Evolutionary conservation across 2,888 invertebrate genomes (phyloP), one percentile per base, ranked within the genome.

Genomic region (Tineola bisselliella): DNA sequence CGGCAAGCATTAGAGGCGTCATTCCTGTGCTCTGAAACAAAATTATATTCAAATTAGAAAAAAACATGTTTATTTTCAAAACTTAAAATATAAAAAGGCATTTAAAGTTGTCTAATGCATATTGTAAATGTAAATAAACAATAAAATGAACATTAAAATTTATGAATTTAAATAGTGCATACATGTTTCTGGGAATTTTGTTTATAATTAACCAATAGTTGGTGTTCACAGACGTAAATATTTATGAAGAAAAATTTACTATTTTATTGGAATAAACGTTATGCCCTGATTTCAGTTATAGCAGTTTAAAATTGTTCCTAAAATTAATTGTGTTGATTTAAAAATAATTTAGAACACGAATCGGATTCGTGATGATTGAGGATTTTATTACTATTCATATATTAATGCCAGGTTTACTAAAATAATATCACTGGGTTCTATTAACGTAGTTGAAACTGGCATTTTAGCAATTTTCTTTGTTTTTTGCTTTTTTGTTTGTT

Each of bases 1-100:
- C 96, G 0, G 97, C 97, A 75, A 94, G 94, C 97, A 98, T 98
- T 67, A 98, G 88, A 19, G 98, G 96, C 62, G 97, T 97, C 94
- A 96, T 95, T 64, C 97, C 97, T 62, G 94, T 95, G 66, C 91
- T 91, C 97, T 97, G 89, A 61, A 91, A 90, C 70, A 75, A 68
- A 66, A 38, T 31, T 64, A 62, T 15, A 33, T 59, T 8, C n/a
- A n/a, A n/a, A n/a, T n/a, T n/a, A n/a, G n/a, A n/a, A n/a, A n/a
- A n/a, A n/a, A n/a, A n/a, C n/a, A n/a, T n/a, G n/a, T n/a, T n/a
- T n/a, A n/a, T n/a, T n/a, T n/a, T n/a, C n/a, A n/a, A n/a, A 8
- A 10, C 8, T 38, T 11, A 38, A 10, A 8, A 8, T 38, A 38
- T 38, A 38, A 10, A 38, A 10, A 10, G 8, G n/a, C 8, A 13